Conservation (phyloP, 37 sponge, comb jelly and placozoan genomes). For the Crambe crambe region DNA sequence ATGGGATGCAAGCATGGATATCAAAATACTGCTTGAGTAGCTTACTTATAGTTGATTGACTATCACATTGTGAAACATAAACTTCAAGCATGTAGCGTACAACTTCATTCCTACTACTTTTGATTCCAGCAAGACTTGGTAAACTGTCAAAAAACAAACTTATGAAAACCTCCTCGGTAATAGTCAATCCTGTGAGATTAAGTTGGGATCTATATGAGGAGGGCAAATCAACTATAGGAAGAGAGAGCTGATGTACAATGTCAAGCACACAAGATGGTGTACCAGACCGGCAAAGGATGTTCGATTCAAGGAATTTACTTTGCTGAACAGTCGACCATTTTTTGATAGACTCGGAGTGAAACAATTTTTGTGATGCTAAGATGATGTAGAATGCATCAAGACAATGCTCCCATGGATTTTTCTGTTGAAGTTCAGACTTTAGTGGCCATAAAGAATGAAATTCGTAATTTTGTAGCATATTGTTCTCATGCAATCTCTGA, state of each 20-base stretch:
- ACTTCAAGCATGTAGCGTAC: conserved; percentile 14
- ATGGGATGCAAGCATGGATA: conserved; percentile 39
- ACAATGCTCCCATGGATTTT: conserved; percentile 33
- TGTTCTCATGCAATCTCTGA: background rate
- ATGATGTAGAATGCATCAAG: conserved; percentile 1
- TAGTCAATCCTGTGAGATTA: background rate
- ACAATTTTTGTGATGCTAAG: conserved; percentile 7
- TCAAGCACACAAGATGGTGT: background rate
- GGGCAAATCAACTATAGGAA: conserved; percentile 53
- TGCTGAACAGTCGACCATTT: conserved; percentile 24
- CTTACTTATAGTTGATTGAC: background rate
- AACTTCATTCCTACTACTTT: conserved; percentile 14
- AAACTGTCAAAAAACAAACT: conserved; percentile 12
- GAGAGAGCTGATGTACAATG: conserved; percentile 5
- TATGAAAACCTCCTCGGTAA: conserved; percentile 5
- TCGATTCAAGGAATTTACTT: conserved; percentile 24
- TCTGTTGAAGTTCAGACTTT: background rate
- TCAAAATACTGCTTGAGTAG: background rate
- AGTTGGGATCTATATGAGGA: conserved; percentile 7
- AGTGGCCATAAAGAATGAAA: conserved; percentile 52
- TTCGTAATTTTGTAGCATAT: conserved; percentile 4
- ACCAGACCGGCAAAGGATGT: conserved; percentile 14
- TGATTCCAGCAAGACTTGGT: background rate
- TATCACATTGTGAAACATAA: conserved; percentile 13
- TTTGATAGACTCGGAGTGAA: conserved; percentile 15